A percentile compares a stretch with the other conserved stretches of the same genome.
Evolutionary conservation across 2,113 vertebrate genomes (phyloP).

Genomic region (Charadrius vociferus): DNA sequence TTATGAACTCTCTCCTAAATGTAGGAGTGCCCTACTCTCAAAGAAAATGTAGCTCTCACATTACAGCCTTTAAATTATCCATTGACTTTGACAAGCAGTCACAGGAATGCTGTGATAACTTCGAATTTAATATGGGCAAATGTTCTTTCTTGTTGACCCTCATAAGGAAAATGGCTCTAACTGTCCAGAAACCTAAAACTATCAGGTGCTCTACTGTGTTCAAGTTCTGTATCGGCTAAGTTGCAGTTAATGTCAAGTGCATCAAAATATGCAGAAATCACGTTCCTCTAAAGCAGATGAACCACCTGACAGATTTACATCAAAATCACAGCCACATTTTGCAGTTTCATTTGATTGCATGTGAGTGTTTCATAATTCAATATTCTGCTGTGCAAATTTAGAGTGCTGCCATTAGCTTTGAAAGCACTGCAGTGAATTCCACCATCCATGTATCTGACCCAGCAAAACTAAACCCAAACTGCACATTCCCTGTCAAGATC

Average conservation of each 20-base stretch:
- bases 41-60: neutral
- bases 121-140: neutral
- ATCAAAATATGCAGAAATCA: neutral
- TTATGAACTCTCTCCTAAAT: neutral
- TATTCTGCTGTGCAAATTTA: neutral
- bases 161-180: neutral
- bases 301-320: constrained; percentile 24
- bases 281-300: neutral
- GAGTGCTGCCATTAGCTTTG: neutral
- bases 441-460: neutral
- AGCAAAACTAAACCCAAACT: neutral
- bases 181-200: neutral
- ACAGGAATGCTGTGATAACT: neutral
- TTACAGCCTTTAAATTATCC: neutral
- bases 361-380: neutral
- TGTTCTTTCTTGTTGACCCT: neutral
- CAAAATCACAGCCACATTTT: constrained; percentile 7
- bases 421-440: neutral
- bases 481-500: neutral
- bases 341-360: neutral
- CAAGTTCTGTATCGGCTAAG: neutral
- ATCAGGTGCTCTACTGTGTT: neutral
- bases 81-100: neutral
- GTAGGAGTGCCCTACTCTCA: neutral
- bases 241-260: neutral